phyloP scores from a whole-genome alignment of 2,888 invertebrate genomes.

The Melangyna quadrimaculata region DNA sequence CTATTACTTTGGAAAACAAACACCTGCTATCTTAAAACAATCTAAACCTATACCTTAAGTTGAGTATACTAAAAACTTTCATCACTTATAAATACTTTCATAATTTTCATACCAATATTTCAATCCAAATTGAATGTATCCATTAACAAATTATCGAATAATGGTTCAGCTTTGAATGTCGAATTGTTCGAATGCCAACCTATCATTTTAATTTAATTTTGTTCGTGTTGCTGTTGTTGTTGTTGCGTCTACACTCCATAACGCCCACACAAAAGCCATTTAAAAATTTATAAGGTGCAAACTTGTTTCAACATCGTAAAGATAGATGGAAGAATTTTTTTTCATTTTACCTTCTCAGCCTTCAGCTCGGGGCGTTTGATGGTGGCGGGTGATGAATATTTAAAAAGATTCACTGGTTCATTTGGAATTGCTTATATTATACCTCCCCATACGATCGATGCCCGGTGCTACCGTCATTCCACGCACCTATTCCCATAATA shows the following conservation, averaged over 20 bases:
- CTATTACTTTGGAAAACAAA: not conserved
- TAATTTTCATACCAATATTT: not conserved
- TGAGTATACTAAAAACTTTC: not conserved
- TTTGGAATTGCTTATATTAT: not conserved
- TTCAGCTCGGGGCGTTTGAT: not conserved
- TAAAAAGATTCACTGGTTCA: slow-evolving; percentile 29
- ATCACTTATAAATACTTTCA: not conserved
- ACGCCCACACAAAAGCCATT: slow-evolving; percentile 27
- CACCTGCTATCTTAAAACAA: not conserved
- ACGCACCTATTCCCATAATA: not conserved
- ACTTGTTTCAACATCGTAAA: slow-evolving; percentile 19
- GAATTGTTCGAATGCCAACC: slow-evolving; percentile 21
- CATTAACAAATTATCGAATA: slow-evolving; percentile 49
- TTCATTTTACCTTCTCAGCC: not conserved
- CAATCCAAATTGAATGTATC: slow-evolving; percentile 41
- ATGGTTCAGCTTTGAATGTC: slow-evolving; percentile 35
- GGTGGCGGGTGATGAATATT: slow-evolving; percentile 6
- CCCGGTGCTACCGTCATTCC: not conserved
- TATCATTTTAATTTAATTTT: slow-evolving; percentile 7
- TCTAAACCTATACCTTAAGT: not conserved
- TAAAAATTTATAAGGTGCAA: slow-evolving; percentile 30
- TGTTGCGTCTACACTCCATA: slow-evolving; percentile 13
- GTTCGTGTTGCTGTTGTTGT: not conserved
- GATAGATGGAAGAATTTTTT: not conserved
- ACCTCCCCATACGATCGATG: not conserved